Conservation (phyloP, 2,797 vertebrate genomes). For the Neosilurus mollespiculum region DNA sequence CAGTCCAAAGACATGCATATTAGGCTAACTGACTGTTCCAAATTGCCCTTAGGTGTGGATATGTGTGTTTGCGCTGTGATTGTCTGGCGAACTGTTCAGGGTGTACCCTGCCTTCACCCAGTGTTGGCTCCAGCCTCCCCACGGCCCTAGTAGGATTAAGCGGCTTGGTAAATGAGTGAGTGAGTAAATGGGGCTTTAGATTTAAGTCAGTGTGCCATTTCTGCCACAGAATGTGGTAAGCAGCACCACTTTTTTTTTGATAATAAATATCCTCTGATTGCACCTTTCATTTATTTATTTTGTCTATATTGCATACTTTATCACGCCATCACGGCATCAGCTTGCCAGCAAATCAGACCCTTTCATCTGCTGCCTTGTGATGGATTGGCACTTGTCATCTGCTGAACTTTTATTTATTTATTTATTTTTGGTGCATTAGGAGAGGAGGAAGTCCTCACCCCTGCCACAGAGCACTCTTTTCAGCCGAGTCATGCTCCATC, state of each 20-base stretch:
- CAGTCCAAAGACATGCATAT: no score
- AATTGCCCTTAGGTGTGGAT: no score
- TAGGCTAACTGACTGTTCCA: no score
- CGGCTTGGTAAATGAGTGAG: no score
- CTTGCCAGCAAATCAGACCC: conserved; percentile 55
- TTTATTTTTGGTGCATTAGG: not conserved
- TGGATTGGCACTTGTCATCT: conserved; percentile 64
- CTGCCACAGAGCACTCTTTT: conserved; percentile 25
- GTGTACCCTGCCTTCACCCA: no score
- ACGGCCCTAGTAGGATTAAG: no score
- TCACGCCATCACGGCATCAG: conserved; percentile 58
- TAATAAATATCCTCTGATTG: conserved; percentile 40
- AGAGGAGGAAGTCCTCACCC: conserved; percentile 54
- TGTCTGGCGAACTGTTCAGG: no score
- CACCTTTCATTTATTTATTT: conserved; percentile 67
- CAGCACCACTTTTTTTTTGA: not conserved
- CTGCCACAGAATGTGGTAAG: conserved; percentile 9
- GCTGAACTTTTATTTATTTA: conserved; percentile 54
- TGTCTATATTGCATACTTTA: conserved; percentile 61
- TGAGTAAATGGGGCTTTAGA: conserved; percentile 15
- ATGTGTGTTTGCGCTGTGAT: no score
- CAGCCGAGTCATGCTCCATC: conserved; percentile 6
- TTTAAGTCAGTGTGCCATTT: conserved; percentile 15
- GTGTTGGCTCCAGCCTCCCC: no score
- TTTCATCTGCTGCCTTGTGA: conserved; percentile 66